phyloP scores from a whole-genome alignment of 2,113 vertebrate genomes.

The Tachysurus vachellii region DNA sequence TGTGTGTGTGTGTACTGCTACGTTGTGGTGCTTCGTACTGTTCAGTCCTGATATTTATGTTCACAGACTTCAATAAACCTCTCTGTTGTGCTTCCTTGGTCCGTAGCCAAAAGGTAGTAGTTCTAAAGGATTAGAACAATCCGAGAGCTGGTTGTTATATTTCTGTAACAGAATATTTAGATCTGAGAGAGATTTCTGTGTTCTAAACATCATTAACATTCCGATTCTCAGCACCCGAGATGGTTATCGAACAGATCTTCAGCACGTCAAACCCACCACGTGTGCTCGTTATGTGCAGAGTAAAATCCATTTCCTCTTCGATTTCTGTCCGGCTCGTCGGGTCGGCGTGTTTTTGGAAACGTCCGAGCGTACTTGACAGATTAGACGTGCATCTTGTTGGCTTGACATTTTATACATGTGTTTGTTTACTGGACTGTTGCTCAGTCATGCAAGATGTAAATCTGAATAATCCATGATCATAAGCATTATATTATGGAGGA shows the following conservation, averaged over 20 bases:
- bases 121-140: no score
- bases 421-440: conserved; percentile 47
- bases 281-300: not conserved
- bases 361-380: conserved; percentile 3
- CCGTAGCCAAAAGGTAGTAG: no score
- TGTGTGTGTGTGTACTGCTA: no score
- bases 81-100: no score
- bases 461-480: conserved; percentile 48
- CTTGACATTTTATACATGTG: conserved; percentile 48
- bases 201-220: not conserved
- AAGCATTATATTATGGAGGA: conserved; percentile 42
- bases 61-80: no score
- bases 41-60: no score
- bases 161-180: not conserved
- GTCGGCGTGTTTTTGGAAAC: conserved; percentile 21
- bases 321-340: not conserved
- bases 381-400: conserved; percentile 30
- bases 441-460: conserved; percentile 20
- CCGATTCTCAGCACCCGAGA: not conserved
- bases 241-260: conserved; percentile 9
- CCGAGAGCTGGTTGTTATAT: not conserved
- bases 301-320: conserved; percentile 2
- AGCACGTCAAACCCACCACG: not conserved
- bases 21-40: no score
- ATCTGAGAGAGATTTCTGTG: not conserved